These are phyloP conservation scores for Drosophila pachea DNA, from an alignment of 1,140 invertebrate genomes.

Conservation along the genomic window DNA sequence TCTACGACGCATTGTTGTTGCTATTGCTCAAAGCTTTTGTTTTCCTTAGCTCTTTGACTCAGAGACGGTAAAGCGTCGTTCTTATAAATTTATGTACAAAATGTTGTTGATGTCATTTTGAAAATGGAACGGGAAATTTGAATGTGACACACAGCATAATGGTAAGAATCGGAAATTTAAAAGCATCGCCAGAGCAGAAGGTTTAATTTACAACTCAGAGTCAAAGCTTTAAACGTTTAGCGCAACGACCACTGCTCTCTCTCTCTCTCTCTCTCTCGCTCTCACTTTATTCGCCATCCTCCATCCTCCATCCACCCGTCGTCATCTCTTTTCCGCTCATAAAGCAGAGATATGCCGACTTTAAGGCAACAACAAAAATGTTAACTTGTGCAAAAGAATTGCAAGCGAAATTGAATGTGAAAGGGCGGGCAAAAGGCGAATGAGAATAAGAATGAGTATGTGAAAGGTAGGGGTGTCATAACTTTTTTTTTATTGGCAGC, in stretches of 20 bases:
- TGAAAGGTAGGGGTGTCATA: conserved; percentile 22
- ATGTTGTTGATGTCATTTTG: conserved; percentile 57
- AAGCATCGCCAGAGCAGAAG: not conserved
- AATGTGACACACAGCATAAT: no score
- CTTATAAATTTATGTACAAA: conserved; percentile 56
- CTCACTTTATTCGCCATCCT: not conserved
- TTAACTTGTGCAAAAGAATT: conserved; percentile 19
- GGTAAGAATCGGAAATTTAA: not conserved
- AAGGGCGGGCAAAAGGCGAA: conserved; percentile 13
- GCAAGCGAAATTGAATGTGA: conserved; percentile 27
- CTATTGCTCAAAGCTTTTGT: conserved; percentile 16
- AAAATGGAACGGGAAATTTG: conserved; percentile 38
- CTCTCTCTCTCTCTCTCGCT: not conserved
- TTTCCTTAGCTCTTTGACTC: conserved; percentile 21
- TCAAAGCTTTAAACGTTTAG: conserved; percentile 10
- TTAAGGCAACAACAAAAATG: conserved; percentile 20
- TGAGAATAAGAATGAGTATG: not conserved
- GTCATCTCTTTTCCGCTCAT: no score
- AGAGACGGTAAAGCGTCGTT: conserved; percentile 15
- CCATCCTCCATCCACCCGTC: no score
- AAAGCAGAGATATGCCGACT: conserved; percentile 13
- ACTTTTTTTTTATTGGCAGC: conserved; percentile 52
- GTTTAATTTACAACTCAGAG: conserved; percentile 4
- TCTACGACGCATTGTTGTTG: conserved; percentile 5
- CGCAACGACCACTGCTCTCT: no score